A percentile compares a stretch with the other conserved stretches of the same genome.
phyloP scores from a whole-genome alignment of 1,140 invertebrate genomes.

The Gerris buenoi region DNA sequence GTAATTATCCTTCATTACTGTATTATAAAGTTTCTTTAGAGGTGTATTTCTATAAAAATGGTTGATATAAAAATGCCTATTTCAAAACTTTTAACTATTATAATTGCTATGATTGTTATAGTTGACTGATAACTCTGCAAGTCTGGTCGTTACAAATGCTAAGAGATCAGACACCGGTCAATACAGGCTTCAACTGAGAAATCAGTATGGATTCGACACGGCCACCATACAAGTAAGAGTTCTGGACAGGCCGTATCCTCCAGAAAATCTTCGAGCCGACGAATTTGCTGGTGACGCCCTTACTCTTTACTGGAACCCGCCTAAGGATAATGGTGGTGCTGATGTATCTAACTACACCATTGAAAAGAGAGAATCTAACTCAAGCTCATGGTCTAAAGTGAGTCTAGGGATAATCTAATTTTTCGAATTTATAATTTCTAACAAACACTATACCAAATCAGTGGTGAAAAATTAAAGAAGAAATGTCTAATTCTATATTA shows the following conservation, averaged over 20 bases:
- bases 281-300: slow-evolving; percentile 91
- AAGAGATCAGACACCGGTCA: slow-evolving; percentile 79
- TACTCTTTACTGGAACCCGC: slow-evolving; percentile 89
- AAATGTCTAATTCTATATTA: too few relatives aligned
- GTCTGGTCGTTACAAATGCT: slow-evolving; percentile 81
- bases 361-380: slow-evolving; percentile 76
- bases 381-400: slow-evolving; percentile 70
- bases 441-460: too few relatives aligned
- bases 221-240: slow-evolving; percentile 87
- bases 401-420: too few relatives aligned
- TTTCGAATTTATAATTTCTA: slow-evolving; percentile 2
- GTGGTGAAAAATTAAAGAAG: too few relatives aligned
- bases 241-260: slow-evolving; percentile 74
- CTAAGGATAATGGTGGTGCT: slow-evolving; percentile 87
- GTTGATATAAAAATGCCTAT: too few relatives aligned
- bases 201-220: slow-evolving; percentile 86
- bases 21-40: too few relatives aligned
- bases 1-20: slow-evolving; percentile 20
- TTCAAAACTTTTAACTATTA: too few relatives aligned
- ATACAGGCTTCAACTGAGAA: slow-evolving; percentile 83
- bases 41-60: too few relatives aligned
- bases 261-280: slow-evolving; percentile 71
- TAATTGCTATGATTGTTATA: slow-evolving; percentile 23
- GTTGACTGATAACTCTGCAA: slow-evolving; percentile 69
- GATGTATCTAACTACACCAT: slow-evolving; percentile 93